Evolutionary conservation across 2,888 invertebrate species (phyloP).

Genomic region (Xestobium rufovillosum): DNA sequence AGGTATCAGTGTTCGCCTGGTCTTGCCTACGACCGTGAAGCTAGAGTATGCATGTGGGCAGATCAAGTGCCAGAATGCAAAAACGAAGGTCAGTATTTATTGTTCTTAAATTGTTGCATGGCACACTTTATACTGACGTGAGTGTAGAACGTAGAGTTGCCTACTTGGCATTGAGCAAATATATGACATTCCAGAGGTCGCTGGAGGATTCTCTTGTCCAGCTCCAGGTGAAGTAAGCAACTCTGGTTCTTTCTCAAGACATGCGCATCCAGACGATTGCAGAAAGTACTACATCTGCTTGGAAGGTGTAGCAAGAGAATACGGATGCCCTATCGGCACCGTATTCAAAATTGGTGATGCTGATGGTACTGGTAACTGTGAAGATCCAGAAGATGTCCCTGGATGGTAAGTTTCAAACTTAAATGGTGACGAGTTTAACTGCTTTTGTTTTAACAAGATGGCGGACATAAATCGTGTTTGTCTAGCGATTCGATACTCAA

Average conservation of each 20-base stretch:
- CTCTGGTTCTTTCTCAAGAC: conserved; percentile 86
- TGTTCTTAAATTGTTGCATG: too few species aligned
- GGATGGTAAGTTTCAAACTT: conserved; percentile 75
- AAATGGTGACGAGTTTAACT: too few species aligned
- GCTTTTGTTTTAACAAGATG: too few species aligned
- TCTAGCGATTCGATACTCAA: too few species aligned
- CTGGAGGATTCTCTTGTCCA: conserved; percentile 82
- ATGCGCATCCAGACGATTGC: conserved; percentile 91
- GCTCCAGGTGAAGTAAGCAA: conserved; percentile 73
- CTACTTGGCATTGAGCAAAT: too few species aligned
- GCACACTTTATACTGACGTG: not conserved
- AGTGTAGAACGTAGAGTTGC: conserved; percentile 8
- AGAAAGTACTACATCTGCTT: conserved; percentile 93
- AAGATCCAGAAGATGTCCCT: conserved; percentile 91
- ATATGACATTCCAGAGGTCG: too few species aligned
- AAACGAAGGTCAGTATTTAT: conserved; percentile 70
- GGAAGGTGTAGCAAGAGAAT: conserved; percentile 84
- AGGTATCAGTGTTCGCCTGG: conserved; percentile 93
- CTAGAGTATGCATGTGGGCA: conserved; percentile 94
- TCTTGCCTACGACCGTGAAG: conserved; percentile 87
- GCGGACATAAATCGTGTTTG: too few species aligned
- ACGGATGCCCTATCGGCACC: conserved; percentile 92
- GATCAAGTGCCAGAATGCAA: conserved; percentile 90
- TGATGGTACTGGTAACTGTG: conserved; percentile 88
- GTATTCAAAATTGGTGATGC: conserved; percentile 90